Evolutionary conservation across 2,113 vertebrate genomes (phyloP).

Genomic region (Beaufortia kweichowensis): DNA sequence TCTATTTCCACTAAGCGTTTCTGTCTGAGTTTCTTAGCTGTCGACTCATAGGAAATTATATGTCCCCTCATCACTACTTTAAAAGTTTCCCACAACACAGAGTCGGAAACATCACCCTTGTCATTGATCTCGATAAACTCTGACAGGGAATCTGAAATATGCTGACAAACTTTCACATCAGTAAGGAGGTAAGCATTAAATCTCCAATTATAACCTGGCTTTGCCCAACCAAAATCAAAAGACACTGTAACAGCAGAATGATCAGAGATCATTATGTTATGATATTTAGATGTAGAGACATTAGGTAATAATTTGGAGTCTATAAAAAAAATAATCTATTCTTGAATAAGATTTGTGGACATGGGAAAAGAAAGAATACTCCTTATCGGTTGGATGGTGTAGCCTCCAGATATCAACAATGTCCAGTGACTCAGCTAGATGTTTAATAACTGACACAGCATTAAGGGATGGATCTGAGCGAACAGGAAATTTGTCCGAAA

Average conservation of each 20-base stretch:
- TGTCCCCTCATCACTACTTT: background rate
- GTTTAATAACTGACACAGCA: background rate
- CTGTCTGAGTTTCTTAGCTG: background rate
- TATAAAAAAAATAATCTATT: background rate
- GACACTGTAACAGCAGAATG: background rate
- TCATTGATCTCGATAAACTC: background rate
- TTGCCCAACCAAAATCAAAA: background rate
- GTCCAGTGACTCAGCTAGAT: background rate
- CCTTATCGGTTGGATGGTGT: background rate
- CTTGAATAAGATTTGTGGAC: background rate
- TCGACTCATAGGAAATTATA: background rate
- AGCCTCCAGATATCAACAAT: background rate
- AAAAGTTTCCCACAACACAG: conserved; percentile 2
- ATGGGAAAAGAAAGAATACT: background rate
- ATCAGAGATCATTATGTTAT: conserved; percentile 2
- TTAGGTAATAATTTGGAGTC: background rate
- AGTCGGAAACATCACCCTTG: background rate
- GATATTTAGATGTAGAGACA: background rate
- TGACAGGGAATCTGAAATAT: background rate
- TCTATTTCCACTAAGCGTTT: background rate
- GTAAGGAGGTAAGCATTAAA: background rate
- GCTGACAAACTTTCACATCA: background rate
- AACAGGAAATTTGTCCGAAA: background rate
- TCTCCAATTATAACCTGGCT: background rate
- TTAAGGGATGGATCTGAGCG: background rate